Base-by-base conservation (phyloP, 2,888 invertebrate genomes). In the Zaprionus obscuricornis region DNA sequence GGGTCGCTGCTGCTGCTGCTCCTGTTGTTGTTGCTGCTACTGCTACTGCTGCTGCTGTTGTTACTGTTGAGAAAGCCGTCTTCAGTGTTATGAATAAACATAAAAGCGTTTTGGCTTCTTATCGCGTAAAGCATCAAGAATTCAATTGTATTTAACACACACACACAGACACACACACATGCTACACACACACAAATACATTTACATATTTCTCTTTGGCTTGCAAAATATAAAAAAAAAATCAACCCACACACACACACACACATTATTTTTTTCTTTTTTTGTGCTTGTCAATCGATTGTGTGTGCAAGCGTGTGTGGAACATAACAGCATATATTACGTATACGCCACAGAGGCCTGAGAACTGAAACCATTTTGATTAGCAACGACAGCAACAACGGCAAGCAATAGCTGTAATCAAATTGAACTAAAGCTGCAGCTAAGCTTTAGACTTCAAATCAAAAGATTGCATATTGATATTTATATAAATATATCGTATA, bases 61-160 rank as follows among this genome's bases (percentile, higher is more conserved):
- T 7, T 22, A 5, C 7, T 22, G 5, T 22, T 50, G 5, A 22
- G 56, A 17, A 27, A 46, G 47, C 65, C 58, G 40, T 33, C 59
- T 27, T 20, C 59, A 45, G 29, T 68, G 71, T 82, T 85, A 78
- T 77, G 81, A 73, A 84, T 81, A 77, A 77, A 73, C 78, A 84
- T 77, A 77, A 78, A 82, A 74, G 75, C 71, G 45, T 68, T 82
- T 74, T 60, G 65, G 31, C 36, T 50, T 50, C 56, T 85, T 84
- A 78, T 78, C 78, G 68, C 63, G 58, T 58, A 58, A 74, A 62
- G 71, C 82, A 78, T 85, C 78, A 57, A 54, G 54, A 68, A 85
- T 71, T 82, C 85, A 82, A 82, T 85, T 78, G 85, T 85, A 70
- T 77, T 85, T 78, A 64, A 51, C 57, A 51, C 56, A 43, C 73